Evolutionary conservation across 2,888 invertebrate species (phyloP), one percentile per base, ranked within the genome.

Genomic region (Serripes groenlandicus): DNA sequence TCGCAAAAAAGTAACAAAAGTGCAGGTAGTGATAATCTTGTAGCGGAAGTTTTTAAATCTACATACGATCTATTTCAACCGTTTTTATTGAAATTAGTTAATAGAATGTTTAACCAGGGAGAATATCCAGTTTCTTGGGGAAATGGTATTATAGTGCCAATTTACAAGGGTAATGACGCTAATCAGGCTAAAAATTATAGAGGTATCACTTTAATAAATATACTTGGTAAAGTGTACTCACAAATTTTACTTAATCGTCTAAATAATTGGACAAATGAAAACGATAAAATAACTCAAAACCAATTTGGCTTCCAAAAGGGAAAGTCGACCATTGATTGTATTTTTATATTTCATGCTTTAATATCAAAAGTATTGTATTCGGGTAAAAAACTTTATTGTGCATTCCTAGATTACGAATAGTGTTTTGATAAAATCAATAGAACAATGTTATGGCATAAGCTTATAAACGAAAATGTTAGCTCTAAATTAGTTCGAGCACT

Each of bases 111-210:
- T 42, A 23, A 54, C 9, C 26, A 28, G 3, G 58, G n/a, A 18
- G 58, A 54, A 56, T 75, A 75, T 28, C 75, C 69, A 32, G 0
- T 26, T 15, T 26, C 56, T n/a, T 75, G 75, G 75, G 75, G 75
- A 5, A 56, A 75, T 37, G 68, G 75, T n/a, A 68, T 75, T 35
- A 74, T 74, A 23, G 23, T 34, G 5, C 64, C 64, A 11, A 74
- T 62, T 30, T 75, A 52, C 28, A 68, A 75, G 37, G 49, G 28
- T 23, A 5, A 30, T 5, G 30, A 28, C 60, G 9, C 28, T n/a
- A n/a, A n/a, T n/a, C n/a, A n/a, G n/a, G n/a, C n/a, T n/a, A n/a
- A n/a, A n/a, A n/a, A n/a, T n/a, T n/a, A n/a, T n/a, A n/a, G n/a
- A n/a, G n/a, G 7, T 26, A 28, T 7, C 23, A 60, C 18, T 15